Conservation (phyloP, 1,140 invertebrate species). For the Trialeurodes vaporariorum region DNA sequence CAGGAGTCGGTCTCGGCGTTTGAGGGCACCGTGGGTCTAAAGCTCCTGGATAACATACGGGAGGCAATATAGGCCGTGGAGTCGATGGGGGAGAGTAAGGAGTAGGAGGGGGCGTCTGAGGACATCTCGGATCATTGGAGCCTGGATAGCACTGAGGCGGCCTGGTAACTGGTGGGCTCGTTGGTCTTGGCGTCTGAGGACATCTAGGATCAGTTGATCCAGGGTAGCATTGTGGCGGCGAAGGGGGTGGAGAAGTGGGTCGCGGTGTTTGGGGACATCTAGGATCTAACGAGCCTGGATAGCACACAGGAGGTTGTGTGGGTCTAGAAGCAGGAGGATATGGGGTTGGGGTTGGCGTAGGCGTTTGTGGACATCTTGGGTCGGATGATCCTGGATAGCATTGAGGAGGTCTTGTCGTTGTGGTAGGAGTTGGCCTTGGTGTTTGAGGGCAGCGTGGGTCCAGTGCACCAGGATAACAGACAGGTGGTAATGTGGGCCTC, state of each 20-base stretch:
- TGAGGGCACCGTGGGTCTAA: constrained; percentile 30
- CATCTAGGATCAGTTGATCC: constrained; percentile 31
- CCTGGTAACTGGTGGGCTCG: constrained; percentile 3
- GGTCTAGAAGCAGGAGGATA: constrained; percentile 15
- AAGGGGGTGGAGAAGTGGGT: constrained; percentile 14
- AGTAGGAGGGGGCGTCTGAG: constrained; percentile 23
- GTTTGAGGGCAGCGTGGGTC: constrained; percentile 30
- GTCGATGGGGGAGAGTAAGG: constrained; percentile 21
- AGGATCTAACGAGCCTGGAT: constrained; percentile 22
- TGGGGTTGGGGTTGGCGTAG: constrained; percentile 16
- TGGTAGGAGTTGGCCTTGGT: constrained; percentile 11
- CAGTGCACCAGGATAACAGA: constrained; percentile 29
- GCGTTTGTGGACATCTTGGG: constrained; percentile 26
- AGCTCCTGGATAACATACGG: constrained; percentile 27
- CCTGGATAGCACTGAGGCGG: constrained; percentile 30
- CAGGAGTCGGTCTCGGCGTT: constrained; percentile 18
- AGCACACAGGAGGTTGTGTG: constrained; percentile 21
- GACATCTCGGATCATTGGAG: constrained; percentile 32
- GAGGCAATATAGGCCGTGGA: constrained; percentile 15
- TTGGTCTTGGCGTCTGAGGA: constrained; percentile 20
- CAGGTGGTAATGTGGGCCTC: constrained; percentile 16
- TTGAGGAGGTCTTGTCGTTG: constrained; percentile 17
- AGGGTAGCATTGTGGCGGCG: constrained; percentile 28
- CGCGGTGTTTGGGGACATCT: constrained; percentile 17
- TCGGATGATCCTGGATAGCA: constrained; percentile 30